Evolutionary conservation across 2,888 invertebrate genomes (phyloP), one percentile per base, ranked within the genome.

Genomic region (Hanleya hanleyi): DNA sequence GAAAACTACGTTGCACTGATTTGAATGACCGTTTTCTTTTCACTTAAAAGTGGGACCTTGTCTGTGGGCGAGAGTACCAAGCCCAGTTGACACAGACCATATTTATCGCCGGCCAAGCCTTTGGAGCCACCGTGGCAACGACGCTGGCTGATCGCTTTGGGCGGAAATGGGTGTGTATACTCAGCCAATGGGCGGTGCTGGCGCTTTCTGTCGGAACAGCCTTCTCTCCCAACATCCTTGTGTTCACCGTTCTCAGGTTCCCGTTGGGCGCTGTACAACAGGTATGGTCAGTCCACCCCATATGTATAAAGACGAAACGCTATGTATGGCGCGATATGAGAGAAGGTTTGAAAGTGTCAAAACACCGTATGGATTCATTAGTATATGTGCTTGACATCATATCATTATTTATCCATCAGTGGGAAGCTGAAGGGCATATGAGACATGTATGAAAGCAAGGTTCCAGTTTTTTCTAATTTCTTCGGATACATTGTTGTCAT

Each of bases 11-110:
- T n/a, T n/a, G n/a, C n/a, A n/a, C n/a, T n/a, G n/a, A n/a, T n/a
- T n/a, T n/a, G n/a, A n/a, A n/a, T n/a, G n/a, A n/a, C n/a, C n/a
- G n/a, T n/a, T n/a, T n/a, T n/a, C n/a, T n/a, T n/a, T n/a, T n/a
- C n/a, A n/a, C n/a, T n/a, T 74, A 73, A 9, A 77, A 83, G 83
- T 83, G 81, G 81, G 78, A 81, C 50, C 70, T 83, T 67, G 83
- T 83, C 12, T 83, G 83, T 41, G 78, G 78, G 66, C 61, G 68
- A 22, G 73, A 51, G n/a, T 79, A 77, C 70, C 67, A 80, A 73
- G 64, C 71, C 41, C 77, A 83, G 62, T 65, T 74, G 41, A 69
- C 83, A 18, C 81, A 81, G 75, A 84, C 83, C 5, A 69, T 83
- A 0, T 76, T 83, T 67, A 79, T 81, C 36, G 50, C 78, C 37